These are phyloP conservation scores for Collichthys lucidus DNA, from an alignment of 2,113 vertebrate species.

Conservation along the genomic window DNA sequence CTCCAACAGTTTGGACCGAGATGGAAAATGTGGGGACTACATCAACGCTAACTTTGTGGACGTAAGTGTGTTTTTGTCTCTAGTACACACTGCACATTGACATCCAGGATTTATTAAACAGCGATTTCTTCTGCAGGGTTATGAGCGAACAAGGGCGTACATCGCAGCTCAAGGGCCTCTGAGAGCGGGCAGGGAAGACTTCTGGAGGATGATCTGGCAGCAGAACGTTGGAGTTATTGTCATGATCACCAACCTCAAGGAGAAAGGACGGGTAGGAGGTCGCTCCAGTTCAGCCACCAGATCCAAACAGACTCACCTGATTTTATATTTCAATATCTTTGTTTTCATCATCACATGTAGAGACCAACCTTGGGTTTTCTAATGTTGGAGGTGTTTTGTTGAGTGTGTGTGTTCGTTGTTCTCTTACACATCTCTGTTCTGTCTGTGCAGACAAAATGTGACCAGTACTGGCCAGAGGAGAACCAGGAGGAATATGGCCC, in stretches of 20 bases:
- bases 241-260: conserved; percentile 98
- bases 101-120: background rate
- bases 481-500: conserved; percentile 94
- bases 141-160: conserved; percentile 94
- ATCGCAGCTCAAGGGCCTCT: conserved; percentile 97
- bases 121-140: conserved; percentile 85
- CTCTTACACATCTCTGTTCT: background rate
- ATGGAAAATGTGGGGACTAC: conserved; percentile 92
- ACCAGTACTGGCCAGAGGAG: conserved; percentile 96
- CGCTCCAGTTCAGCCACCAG: background rate
- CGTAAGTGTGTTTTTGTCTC: conserved; percentile 82
- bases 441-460: conserved; percentile 92
- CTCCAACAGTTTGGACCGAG: conserved; percentile 89
- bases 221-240: conserved; percentile 95
- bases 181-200: conserved; percentile 93
- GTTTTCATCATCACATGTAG: background rate
- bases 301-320: background rate
- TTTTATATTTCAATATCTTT: background rate
- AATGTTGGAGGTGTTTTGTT: background rate
- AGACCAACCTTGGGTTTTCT: background rate
- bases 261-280: conserved; percentile 94
- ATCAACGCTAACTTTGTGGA: conserved; percentile 98
- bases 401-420: background rate
- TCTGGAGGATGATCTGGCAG: conserved; percentile 99
- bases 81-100: background rate